Percentiles rank a stretch among this genome's conserved stretches.
phyloP scores from a whole-genome alignment of 1,140 invertebrate genomes.

The Acyrthosiphon pisum region DNA sequence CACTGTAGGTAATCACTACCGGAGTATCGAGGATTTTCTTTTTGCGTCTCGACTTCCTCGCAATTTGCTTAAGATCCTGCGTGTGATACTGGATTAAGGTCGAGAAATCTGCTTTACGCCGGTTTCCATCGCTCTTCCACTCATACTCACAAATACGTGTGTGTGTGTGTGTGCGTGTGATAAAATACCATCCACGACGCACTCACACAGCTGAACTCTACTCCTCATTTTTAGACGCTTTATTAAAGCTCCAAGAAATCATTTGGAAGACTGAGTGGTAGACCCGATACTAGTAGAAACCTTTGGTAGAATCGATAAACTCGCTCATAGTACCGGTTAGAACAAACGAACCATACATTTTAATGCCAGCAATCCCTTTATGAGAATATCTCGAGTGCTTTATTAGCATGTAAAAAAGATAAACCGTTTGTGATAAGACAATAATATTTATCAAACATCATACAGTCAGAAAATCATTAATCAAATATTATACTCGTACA shows the following conservation, averaged over 20 bases:
- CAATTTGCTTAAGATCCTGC: slow-evolving; percentile 17
- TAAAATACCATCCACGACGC: background rate
- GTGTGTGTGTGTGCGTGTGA: background rate
- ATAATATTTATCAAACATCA: background rate
- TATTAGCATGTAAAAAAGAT: background rate
- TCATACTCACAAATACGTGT: background rate
- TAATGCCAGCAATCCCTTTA: background rate
- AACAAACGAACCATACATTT: background rate
- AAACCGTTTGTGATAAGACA: background rate
- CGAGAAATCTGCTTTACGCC: slow-evolving; percentile 12
- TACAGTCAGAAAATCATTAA: background rate
- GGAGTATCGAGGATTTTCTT: background rate
- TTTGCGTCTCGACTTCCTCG: background rate
- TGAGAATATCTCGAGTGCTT: background rate
- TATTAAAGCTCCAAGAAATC: background rate
- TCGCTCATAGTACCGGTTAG: background rate
- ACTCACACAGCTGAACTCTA: background rate
- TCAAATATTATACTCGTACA: background rate
- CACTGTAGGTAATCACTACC: background rate
- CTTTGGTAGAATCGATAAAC: background rate
- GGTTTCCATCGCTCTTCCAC: background rate
- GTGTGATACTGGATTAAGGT: slow-evolving; percentile 31
- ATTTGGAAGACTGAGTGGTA: background rate
- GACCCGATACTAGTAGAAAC: no score
- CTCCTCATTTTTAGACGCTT: background rate